Conservation (phyloP, 2,888 invertebrate species). For the Drosophila mimica region DNA sequence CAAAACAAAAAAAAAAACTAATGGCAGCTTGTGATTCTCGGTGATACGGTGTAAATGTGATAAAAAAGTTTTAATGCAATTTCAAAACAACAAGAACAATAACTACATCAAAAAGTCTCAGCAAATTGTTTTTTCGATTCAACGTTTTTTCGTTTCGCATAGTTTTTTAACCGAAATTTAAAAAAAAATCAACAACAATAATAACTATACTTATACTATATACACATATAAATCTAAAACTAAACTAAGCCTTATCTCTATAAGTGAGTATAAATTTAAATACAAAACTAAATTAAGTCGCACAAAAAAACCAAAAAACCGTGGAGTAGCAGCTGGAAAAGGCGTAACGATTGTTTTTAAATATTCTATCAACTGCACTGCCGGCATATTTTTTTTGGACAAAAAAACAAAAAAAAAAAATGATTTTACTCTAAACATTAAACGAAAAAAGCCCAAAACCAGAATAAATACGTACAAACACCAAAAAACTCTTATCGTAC, state of each 20-base stretch:
- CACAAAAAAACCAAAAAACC: constrained; percentile 56
- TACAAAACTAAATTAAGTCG: constrained; percentile 54
- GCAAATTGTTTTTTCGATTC: constrained; percentile 64
- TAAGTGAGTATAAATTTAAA: constrained; percentile 37
- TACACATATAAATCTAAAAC: constrained; percentile 40
- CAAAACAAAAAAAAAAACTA: constrained; percentile 26
- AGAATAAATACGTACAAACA: constrained; percentile 57
- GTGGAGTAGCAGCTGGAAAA: constrained; percentile 40
- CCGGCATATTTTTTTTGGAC: constrained; percentile 77
- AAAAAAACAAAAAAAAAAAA: constrained; percentile 28
- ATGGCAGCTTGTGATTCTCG: constrained; percentile 79
- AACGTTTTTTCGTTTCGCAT: constrained; percentile 64
- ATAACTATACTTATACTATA: constrained; percentile 66
- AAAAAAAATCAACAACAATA: constrained; percentile 51
- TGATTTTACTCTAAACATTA: constrained; percentile 69
- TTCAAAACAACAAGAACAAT: constrained; percentile 38
- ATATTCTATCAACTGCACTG: constrained; percentile 76
- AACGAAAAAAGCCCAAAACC: constrained; percentile 21
- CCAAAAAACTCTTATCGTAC: constrained; percentile 45
- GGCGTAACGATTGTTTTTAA: constrained; percentile 45
- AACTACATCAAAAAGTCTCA: constrained; percentile 43
- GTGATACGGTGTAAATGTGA: constrained; percentile 81
- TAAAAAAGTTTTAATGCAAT: constrained; percentile 75
- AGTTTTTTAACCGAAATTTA: constrained; percentile 54
- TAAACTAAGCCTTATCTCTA: constrained; percentile 74